Evolutionary conservation across 1,140 invertebrate species (phyloP).

Genomic region (Brachionus paranguensis): DNA sequence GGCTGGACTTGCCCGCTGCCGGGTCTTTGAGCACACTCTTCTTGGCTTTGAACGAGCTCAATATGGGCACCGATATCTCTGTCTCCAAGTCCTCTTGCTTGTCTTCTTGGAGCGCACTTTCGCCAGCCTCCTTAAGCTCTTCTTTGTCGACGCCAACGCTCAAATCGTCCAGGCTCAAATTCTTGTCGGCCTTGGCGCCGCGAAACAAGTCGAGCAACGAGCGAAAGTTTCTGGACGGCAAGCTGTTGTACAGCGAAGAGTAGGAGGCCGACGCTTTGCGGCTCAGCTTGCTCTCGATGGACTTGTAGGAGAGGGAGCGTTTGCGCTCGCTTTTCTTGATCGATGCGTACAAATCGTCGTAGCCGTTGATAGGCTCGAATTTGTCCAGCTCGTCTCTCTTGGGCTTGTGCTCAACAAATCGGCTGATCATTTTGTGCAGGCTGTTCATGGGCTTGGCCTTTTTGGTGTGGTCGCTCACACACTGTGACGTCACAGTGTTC

Average conservation of each 20-base stretch:
- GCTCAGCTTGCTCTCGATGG: background rate
- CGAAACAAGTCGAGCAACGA: background rate
- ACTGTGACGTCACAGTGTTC: background rate
- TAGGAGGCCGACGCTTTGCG: background rate
- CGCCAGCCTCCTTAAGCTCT: background rate
- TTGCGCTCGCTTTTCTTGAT: background rate
- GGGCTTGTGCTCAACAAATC: background rate
- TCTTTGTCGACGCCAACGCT: background rate
- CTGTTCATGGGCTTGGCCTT: background rate
- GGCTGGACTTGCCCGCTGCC: background rate
- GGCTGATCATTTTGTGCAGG: background rate
- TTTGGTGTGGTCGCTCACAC: background rate
- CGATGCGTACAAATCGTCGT: background rate
- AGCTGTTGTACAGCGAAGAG: background rate
- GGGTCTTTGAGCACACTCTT: conserved; percentile 7
- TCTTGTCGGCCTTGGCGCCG: background rate
- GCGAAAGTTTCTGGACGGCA: conserved; percentile 1
- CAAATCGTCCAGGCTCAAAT: background rate
- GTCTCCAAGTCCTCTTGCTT: background rate
- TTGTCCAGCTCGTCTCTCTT: background rate
- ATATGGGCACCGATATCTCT: background rate
- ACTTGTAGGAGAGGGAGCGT: background rate
- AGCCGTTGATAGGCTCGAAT: conserved; percentile 4
- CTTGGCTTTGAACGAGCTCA: background rate
- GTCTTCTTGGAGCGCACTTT: background rate